These are phyloP conservation scores for Ammodytes marinus DNA, from an alignment of 2,113 vertebrate species.

Conservation along the genomic window DNA sequence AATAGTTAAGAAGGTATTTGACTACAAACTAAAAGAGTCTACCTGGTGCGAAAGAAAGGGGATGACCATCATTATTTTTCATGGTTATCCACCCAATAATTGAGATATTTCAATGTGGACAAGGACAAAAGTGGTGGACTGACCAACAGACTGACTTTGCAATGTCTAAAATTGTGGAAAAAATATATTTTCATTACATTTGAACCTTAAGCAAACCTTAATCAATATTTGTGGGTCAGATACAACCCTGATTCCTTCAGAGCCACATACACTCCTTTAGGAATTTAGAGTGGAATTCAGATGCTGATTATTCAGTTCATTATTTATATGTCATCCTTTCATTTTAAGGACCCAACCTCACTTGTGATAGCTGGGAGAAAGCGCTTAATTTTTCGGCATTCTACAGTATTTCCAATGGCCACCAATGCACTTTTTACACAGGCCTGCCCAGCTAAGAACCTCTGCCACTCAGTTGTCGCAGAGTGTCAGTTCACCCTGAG, in stretches of 20 bases:
- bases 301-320: background rate
- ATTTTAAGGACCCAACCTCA: constrained; percentile 12
- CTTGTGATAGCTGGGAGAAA: background rate
- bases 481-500: constrained; percentile 72
- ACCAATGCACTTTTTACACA: constrained; percentile 30
- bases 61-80: background rate
- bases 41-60: background rate
- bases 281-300: background rate
- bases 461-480: constrained; percentile 68
- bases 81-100: background rate
- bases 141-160: background rate
- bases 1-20: background rate
- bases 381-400: constrained; percentile 34
- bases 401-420: constrained; percentile 39
- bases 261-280: background rate
- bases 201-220: background rate
- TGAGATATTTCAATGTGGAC: background rate
- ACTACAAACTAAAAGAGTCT: background rate
- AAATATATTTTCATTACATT: background rate
- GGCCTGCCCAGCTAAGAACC: constrained; percentile 37
- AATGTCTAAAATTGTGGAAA: background rate
- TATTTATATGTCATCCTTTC: constrained; percentile 20
- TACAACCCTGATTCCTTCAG: background rate
- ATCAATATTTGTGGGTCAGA: background rate
- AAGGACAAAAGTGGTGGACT: background rate